A percentile compares a stretch with the other conserved stretches of the same genome.
These are phyloP conservation scores for Echinops telfairi DNA, from an alignment of 2,113 vertebrate species.

Conservation along the genomic window DNA sequence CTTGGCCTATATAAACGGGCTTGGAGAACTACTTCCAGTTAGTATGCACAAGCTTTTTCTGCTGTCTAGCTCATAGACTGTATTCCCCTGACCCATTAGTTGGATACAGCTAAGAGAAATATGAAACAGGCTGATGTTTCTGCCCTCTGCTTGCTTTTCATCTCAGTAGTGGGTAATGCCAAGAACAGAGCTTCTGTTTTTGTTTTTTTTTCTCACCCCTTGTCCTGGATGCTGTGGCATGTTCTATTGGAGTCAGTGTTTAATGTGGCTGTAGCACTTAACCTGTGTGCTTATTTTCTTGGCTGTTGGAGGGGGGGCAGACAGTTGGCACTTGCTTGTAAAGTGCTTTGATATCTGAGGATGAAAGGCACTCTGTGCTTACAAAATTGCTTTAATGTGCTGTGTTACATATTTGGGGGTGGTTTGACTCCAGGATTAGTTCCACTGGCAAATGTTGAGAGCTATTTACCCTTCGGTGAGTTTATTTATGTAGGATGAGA, in stretches of 20 bases:
- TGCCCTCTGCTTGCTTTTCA: slow-evolving; percentile 51
- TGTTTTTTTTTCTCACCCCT: slow-evolving; percentile 10
- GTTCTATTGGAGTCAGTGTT: slow-evolving; percentile 66
- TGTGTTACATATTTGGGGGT: slow-evolving; percentile 40
- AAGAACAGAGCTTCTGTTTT: slow-evolving; percentile 12
- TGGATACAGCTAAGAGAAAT: slow-evolving; percentile 1
- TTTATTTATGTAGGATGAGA: slow-evolving; percentile 59
- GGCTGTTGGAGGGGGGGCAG: slow-evolving; percentile 36
- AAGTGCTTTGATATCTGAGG: slow-evolving; percentile 73
- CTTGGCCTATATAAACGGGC: not conserved
- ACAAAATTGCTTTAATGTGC: slow-evolving; percentile 68
- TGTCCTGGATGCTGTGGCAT: slow-evolving; percentile 48
- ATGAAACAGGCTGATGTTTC: not conserved
- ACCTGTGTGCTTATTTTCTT: slow-evolving; percentile 63
- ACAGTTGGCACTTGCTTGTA: slow-evolving; percentile 66
- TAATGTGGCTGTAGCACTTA: slow-evolving; percentile 72
- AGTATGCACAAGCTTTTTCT: not conserved
- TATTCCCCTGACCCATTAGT: not conserved
- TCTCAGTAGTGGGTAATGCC: slow-evolving; percentile 26
- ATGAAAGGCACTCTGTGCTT: slow-evolving; percentile 66
- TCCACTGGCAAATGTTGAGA: slow-evolving; percentile 47
- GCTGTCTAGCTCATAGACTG: slow-evolving; percentile 42
- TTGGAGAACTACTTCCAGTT: not conserved
- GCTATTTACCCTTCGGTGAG: slow-evolving; percentile 31
- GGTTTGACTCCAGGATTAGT: slow-evolving; percentile 35